phyloP scores from a whole-genome alignment of 1,140 invertebrate species.

The Rhagoletis pomonella region DNA sequence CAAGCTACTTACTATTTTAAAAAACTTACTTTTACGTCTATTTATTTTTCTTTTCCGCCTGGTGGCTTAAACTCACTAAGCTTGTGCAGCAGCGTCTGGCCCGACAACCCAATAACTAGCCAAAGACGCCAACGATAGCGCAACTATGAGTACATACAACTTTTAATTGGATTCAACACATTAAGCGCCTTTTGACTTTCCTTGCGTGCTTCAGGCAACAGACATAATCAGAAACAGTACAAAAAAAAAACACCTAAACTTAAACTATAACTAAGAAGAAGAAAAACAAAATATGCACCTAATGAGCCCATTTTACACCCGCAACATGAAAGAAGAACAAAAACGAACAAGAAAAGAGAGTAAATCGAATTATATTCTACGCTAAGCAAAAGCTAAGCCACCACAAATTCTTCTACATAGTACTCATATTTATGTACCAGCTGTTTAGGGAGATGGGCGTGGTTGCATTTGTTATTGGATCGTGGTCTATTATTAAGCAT shows the following conservation, averaged over 20 bases:
- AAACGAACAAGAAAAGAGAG: neutral
- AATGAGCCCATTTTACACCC: neutral
- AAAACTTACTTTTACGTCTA: neutral
- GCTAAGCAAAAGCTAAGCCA: neutral
- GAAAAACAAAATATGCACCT: neutral
- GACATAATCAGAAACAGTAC: neutral
- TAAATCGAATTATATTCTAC: neutral
- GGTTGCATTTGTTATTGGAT: neutral
- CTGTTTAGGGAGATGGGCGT: neutral
- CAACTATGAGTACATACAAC: conserved; percentile 43
- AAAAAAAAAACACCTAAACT: conserved; percentile 21
- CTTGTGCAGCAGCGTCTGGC: neutral
- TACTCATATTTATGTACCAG: neutral
- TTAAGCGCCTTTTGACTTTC: conserved; percentile 46
- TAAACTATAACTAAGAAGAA: conserved; percentile 1
- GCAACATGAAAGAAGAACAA: neutral
- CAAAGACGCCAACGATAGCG: conserved; percentile 27
- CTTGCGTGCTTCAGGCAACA: conserved; percentile 10
- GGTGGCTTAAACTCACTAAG: neutral
- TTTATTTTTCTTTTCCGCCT: neutral
- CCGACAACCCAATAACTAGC: neutral
- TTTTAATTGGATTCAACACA: conserved; percentile 51
- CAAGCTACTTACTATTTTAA: no score
- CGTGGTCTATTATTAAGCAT: neutral
- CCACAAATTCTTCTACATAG: neutral